These are phyloP conservation scores for Drosophila colorata DNA, from an alignment of 2,888 invertebrate species.

Conservation along the genomic window DNA sequence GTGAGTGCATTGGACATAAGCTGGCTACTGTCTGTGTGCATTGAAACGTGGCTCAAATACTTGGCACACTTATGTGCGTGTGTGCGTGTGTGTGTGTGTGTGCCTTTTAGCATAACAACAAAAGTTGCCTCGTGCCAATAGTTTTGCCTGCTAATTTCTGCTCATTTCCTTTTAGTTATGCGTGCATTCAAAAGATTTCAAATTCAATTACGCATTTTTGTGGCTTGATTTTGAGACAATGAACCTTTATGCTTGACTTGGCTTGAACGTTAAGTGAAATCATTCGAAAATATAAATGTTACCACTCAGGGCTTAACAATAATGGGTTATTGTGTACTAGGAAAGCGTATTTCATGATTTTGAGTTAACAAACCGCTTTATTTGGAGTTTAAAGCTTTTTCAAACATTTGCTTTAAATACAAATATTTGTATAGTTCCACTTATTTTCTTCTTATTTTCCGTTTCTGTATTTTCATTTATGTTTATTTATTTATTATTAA, in stretches of 20 bases:
- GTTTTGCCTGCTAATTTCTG: slow-evolving; percentile 56
- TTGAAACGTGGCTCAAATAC: slow-evolving; percentile 49
- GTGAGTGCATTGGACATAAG: slow-evolving; percentile 39
- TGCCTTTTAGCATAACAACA: slow-evolving; percentile 13
- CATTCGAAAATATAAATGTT: slow-evolving; percentile 17
- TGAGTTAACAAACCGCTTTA: not conserved
- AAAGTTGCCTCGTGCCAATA: slow-evolving; percentile 29
- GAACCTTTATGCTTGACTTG: slow-evolving; percentile 27
- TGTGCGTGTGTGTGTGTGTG: slow-evolving; percentile 2
- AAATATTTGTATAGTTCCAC: too few species aligned
- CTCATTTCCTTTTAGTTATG: slow-evolving; percentile 55
- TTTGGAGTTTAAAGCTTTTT: too few species aligned
- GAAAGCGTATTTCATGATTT: not conserved
- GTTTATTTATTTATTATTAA: not conserved
- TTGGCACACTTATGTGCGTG: slow-evolving; percentile 27
- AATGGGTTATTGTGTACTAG: not conserved
- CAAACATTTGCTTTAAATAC: too few species aligned
- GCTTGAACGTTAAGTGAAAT: slow-evolving; percentile 21
- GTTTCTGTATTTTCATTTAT: too few species aligned
- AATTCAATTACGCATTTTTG: slow-evolving; percentile 66
- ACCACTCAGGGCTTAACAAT: not conserved
- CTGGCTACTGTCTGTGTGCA: slow-evolving; percentile 52
- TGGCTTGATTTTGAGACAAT: slow-evolving; percentile 26
- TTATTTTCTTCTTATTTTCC: too few species aligned
- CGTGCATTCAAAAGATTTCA: slow-evolving; percentile 46